Percentiles rank a stretch among this genome's conserved stretches.
These are phyloP conservation scores for Apeltes quadracus DNA, from an alignment of 2,113 vertebrate species.

Conservation along the genomic window DNA sequence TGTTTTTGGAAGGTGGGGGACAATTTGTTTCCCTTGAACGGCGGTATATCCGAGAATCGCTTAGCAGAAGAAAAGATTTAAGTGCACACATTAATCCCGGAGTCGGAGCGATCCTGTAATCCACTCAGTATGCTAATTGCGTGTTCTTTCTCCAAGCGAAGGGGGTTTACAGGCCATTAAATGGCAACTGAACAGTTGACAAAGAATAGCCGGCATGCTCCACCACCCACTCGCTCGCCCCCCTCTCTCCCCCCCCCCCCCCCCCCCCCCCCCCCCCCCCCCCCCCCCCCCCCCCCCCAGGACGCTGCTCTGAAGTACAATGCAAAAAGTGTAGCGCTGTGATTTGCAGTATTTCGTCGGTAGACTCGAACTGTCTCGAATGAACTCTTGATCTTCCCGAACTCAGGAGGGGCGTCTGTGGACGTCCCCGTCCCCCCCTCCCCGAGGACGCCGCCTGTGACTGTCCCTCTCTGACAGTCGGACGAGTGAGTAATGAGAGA, in stretches of 20 bases:
- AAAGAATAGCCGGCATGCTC: slow-evolving; percentile 71
- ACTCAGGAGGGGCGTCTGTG: slow-evolving; percentile 5
- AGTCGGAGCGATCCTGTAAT: slow-evolving; percentile 81
- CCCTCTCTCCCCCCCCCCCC: slow-evolving; percentile 34
- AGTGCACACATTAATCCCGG: slow-evolving; percentile 81
- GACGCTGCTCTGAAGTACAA: slow-evolving; percentile 43
- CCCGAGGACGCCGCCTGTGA: not conserved
- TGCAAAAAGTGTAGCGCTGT: slow-evolving; percentile 6
- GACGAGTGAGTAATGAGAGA: slow-evolving; percentile 57
- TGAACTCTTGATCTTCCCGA: slow-evolving; percentile 27
- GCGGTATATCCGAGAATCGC: slow-evolving; percentile 72
- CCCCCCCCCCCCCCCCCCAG: too few species aligned
- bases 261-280: too few species aligned
- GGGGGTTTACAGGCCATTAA: slow-evolving; percentile 80
- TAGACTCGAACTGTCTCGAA: too few species aligned
- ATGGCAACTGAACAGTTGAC: slow-evolving; percentile 79
- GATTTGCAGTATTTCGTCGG: too few species aligned
- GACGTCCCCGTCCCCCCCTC: not conserved
- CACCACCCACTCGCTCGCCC: slow-evolving; percentile 45
- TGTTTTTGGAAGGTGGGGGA: slow-evolving; percentile 47
- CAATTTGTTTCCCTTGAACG: slow-evolving; percentile 61
- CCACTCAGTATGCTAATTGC: slow-evolving; percentile 82
- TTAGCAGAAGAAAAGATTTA: slow-evolving; percentile 80
- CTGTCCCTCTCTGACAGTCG: slow-evolving; percentile 36
- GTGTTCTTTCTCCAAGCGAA: slow-evolving; percentile 77